These are phyloP conservation scores for Drosophila phalerata DNA, from an alignment of 2,888 invertebrate genomes.

Conservation along the genomic window DNA sequence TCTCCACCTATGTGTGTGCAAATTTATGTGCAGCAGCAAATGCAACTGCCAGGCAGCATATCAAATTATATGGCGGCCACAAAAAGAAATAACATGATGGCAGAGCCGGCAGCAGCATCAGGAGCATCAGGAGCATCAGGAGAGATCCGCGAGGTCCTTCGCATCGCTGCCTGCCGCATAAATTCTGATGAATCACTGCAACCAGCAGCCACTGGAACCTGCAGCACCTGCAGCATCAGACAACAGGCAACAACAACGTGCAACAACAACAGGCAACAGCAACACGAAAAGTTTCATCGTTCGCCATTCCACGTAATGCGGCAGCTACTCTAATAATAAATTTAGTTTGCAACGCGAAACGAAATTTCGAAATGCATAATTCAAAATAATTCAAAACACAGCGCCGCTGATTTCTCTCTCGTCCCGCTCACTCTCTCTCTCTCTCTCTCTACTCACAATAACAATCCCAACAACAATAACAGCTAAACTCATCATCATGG, in stretches of 20 bases:
- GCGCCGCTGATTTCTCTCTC: conserved; percentile 50
- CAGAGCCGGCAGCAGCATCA: conserved; percentile 24
- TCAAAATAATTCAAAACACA: conserved; percentile 79
- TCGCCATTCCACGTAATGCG: conserved; percentile 79
- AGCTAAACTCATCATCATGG: background rate
- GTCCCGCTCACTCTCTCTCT: no score
- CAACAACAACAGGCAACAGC: conserved; percentile 17
- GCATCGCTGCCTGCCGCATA: conserved; percentile 58
- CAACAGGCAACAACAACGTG: conserved; percentile 2
- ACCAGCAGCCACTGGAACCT: conserved; percentile 47
- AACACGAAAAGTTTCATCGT: conserved; percentile 55
- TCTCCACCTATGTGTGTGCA: conserved; percentile 38
- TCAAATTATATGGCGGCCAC: conserved; percentile 79
- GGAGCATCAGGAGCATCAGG: no score
- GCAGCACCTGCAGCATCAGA: conserved; percentile 48
- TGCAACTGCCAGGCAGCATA: conserved; percentile 77
- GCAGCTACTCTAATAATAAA: conserved; percentile 82
- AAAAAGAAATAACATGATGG: conserved; percentile 65
- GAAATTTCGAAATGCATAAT: conserved; percentile 78
- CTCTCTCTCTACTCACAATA: conserved; percentile 23
- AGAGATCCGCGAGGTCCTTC: conserved; percentile 25
- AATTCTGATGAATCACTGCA: conserved; percentile 79
- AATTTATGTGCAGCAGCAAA: conserved; percentile 76
- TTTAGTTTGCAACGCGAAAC: conserved; percentile 74
- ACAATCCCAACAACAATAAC: conserved; percentile 9